These are phyloP conservation scores for Mungos mungo DNA, from an alignment of 2,113 vertebrate genomes.

Conservation along the genomic window DNA sequence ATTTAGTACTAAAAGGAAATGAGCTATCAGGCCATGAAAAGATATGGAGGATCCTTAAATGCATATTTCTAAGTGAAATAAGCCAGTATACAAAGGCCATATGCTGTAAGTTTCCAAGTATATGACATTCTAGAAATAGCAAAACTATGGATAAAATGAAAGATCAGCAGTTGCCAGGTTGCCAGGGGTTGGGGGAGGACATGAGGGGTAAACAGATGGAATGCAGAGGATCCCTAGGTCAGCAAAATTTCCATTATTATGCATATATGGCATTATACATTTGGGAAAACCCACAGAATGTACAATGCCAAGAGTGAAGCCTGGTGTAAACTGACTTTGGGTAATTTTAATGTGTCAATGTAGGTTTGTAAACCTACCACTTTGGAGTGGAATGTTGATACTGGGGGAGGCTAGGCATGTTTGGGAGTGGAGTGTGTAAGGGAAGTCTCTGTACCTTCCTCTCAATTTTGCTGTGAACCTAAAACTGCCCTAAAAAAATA, in stretches of 20 bases:
- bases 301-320: neutral
- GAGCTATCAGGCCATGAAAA: no score
- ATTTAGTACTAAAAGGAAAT: no score
- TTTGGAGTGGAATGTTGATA: neutral
- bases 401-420: neutral
- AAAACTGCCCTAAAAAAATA: no score
- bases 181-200: neutral
- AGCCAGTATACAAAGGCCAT: neutral
- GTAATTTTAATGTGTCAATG: neutral
- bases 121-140: neutral
- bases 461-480: no score
- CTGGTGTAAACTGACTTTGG: neutral
- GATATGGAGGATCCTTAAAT: no score
- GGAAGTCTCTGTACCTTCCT: no score
- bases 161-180: neutral
- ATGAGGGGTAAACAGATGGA: neutral
- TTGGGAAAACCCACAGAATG: neutral
- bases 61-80: neutral
- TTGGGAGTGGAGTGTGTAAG: neutral
- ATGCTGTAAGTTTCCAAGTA: neutral
- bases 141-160: neutral
- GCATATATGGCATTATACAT: neutral
- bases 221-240: neutral
- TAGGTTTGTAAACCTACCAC: neutral
- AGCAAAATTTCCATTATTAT: neutral